Conservation (phyloP, 2,797 vertebrate species). For the Anguilla anguilla region DNA sequence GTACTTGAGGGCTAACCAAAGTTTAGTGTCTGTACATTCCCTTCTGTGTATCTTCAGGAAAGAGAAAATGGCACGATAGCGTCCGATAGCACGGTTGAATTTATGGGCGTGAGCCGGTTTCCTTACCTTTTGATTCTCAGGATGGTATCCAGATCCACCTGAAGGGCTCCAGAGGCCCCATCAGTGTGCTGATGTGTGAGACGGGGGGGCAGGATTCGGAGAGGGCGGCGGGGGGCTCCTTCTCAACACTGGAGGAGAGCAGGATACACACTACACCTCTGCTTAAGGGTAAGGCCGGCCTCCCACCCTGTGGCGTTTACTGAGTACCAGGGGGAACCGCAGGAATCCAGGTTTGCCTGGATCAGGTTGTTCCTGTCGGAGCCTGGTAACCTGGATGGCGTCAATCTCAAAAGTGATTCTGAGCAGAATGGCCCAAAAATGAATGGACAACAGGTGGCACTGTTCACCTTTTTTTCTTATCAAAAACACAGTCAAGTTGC, state of each 20-base stretch:
- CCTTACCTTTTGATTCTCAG: constrained; percentile 59
- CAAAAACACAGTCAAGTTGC: background rate
- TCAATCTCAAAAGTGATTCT: background rate
- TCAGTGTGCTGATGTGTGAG: constrained; percentile 79
- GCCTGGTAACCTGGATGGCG: background rate
- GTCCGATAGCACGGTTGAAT: background rate
- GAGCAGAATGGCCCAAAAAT: background rate
- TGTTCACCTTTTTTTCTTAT: background rate
- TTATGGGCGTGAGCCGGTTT: background rate
- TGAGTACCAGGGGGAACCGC: background rate
- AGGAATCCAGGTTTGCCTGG: background rate
- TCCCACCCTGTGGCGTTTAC: background rate
- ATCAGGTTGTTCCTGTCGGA: background rate
- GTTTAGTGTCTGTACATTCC: background rate
- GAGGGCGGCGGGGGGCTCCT: constrained; percentile 36
- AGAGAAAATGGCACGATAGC: background rate
- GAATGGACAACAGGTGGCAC: background rate
- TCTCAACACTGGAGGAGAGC: constrained; percentile 64
- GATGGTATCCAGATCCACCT: constrained; percentile 84
- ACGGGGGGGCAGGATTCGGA: constrained; percentile 50
- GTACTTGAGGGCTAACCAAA: background rate
- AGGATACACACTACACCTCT: constrained; percentile 53
- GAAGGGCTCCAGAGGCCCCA: constrained; percentile 81
- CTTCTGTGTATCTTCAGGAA: background rate
- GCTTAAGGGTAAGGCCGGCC: constrained; percentile 46